Base-by-base conservation (phyloP, 2,888 invertebrate species). In the Zele albiditarsus region DNA sequence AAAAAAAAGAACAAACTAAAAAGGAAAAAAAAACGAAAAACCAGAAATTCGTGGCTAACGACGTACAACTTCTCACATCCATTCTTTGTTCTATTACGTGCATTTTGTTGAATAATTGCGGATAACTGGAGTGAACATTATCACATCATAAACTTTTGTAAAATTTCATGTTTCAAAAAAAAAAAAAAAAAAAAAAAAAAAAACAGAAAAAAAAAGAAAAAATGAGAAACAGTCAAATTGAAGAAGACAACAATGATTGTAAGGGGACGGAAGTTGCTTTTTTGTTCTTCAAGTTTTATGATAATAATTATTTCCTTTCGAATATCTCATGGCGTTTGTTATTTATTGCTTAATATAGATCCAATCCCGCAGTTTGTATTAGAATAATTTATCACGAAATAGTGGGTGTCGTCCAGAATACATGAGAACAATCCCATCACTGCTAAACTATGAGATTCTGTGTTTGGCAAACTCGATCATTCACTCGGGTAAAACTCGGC, bases 231-330 rank as follows among this genome's bases (percentile, higher is more conserved):
- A 38, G 60, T 60, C 67, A 49, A 62, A 63, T 71, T 33, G 27
- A 49, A 62, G 27, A 31, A 63, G 33, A 38, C 70, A 75, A 62
- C 74, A 67, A 75, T 73, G 77, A 82, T 81, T 80, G 79, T 79
- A 78, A 80, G 79, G 79, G 78, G 81, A 78, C 80, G 79, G 78
- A 78, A 81, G 79, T 81, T 63, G 20, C 10, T 38, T 60, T 33
- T 74, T 81, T 80, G 85, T 82, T 82, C 85, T 83, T 83, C 84
- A 80, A 83, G 81, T 85, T 85, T 85, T 84, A 85, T 81, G 83
- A 84, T 84, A 82, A 84, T 84, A 84, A 84, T 82, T 85, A 85
- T 80, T 86, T 85, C 79, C 75, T 78, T 80, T 75, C 69, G 69
- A 78, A 79, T 78, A 75, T 60, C 2, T 42, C 70, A 10, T n/a